These are phyloP conservation scores for Centropus unirufus DNA, from an alignment of 2,113 vertebrate genomes.

Conservation along the genomic window DNA sequence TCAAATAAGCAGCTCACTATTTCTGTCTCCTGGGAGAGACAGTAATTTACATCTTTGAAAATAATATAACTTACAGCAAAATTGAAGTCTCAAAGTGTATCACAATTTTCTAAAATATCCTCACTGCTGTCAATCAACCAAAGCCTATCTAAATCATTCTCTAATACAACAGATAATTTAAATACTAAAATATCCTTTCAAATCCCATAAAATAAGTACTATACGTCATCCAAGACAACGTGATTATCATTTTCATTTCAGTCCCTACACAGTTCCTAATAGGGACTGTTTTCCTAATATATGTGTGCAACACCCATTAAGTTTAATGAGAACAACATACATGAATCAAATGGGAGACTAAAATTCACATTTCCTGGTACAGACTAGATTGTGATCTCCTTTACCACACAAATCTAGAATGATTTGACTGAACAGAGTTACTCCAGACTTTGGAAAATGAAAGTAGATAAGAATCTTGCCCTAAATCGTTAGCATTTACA, in stretches of 20 bases:
- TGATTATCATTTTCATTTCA: slow-evolving; percentile 46
- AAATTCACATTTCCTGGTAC: background rate
- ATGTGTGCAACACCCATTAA: background rate
- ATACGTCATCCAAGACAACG: slow-evolving; percentile 41
- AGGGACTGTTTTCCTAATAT: background rate
- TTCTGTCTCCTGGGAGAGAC: background rate
- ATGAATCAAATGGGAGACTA: background rate
- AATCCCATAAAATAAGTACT: slow-evolving; percentile 52
- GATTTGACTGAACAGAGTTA: background rate
- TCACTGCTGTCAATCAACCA: slow-evolving; percentile 44
- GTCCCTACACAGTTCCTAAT: slow-evolving; percentile 15
- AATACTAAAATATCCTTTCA: slow-evolving; percentile 42
- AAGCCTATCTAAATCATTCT: slow-evolving; percentile 25
- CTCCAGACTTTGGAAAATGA: background rate
- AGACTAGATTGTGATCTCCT: background rate
- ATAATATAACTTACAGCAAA: slow-evolving; percentile 46
- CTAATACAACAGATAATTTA: slow-evolving; percentile 45
- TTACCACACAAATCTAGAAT: background rate
- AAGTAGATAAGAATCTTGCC: background rate
- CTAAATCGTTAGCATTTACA: background rate
- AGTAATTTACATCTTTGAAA: slow-evolving; percentile 48
- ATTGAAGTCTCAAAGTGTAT: background rate
- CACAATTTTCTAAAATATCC: slow-evolving; percentile 50
- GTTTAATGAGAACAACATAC: background rate
- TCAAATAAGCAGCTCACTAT: background rate